Evolutionary conservation across 2,888 invertebrate genomes (phyloP), one percentile per base, ranked within the genome.

Genomic region (Chloromyia formosa): DNA sequence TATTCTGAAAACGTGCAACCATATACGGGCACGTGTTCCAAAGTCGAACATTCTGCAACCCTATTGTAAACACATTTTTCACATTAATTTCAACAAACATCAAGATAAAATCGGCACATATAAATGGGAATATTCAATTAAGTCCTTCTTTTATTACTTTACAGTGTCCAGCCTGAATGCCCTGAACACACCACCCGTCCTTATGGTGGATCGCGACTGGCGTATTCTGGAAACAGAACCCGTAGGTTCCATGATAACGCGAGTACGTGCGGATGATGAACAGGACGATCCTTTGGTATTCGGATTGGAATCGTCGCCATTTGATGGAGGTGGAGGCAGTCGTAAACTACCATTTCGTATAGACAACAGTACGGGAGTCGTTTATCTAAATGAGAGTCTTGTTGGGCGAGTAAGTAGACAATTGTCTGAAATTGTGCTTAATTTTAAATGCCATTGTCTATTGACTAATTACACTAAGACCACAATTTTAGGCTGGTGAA

Each of bases 361-460:
- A 77, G 90, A 95, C 83, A 88, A 90, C 49, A 85, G 86, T 2
- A 92, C 92, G 0, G 95, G 95, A 40, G 90, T 90, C 4, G 92
- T 95, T 71, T 92, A 90, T 80, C 88, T 95, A 66, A 94, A 94
- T 81, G 92, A 94, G 81, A 92, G 93, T 0, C 87, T 95, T 42
- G 84, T 85, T 80, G 93, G 92, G 82, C 89, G 91, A 87, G 95
- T 95, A 87, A 89, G 88, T 85, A 42, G 20, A 18, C 1, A 66
- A 62, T 75, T 18, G 58, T 35, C 16, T 14, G 1, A 72, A 20
- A 58, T 2, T 45, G 45, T 12, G 45, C 14, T 45, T 45, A 14
- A 12, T 45, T 45, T 45, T 14, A 9, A 12, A 45, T 45, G 14
- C 45, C n/a, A 45, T 12, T 14, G 45, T 1, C 9, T 45, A 45